A percentile compares a stretch with the other conserved stretches of the same genome.
phyloP scores from a whole-genome alignment of 2,797 vertebrate species.

The Pangasius macronema region DNA sequence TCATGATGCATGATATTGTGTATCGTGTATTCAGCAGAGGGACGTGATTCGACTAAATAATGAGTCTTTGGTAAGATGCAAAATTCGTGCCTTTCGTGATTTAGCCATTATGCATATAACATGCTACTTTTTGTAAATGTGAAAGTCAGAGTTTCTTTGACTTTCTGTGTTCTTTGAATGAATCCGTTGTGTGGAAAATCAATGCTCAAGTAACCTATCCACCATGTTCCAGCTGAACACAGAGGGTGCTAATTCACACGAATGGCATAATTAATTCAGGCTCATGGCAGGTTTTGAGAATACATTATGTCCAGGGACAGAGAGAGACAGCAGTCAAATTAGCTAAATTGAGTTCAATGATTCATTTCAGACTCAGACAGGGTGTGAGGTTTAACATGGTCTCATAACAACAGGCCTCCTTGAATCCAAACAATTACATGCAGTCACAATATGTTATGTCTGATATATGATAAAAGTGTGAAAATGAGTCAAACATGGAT shows the following conservation, averaged over 20 bases:
- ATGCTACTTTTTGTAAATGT: slow-evolving; percentile 6
- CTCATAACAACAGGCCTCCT: slow-evolving; percentile 34
- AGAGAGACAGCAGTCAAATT: slow-evolving; percentile 46
- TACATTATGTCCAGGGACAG: slow-evolving; percentile 53
- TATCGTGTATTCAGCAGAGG: slow-evolving; percentile 1
- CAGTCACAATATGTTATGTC: slow-evolving; percentile 25
- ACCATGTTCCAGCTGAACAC: slow-evolving; percentile 43
- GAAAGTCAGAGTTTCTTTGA: slow-evolving; percentile 17
- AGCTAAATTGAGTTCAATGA: slow-evolving; percentile 51
- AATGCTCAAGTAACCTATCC: slow-evolving; percentile 40
- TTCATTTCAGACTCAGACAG: slow-evolving; percentile 47
- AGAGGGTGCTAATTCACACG: slow-evolving; percentile 52
- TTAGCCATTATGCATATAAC: background rate
- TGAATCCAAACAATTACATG: slow-evolving; percentile 29
- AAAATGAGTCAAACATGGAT: background rate
- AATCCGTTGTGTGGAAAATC: slow-evolving; percentile 45
- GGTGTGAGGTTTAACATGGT: slow-evolving; percentile 23
- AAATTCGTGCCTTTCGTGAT: background rate
- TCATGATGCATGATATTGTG: background rate
- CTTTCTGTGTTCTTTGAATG: slow-evolving; percentile 16
- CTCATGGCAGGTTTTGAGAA: slow-evolving; percentile 54
- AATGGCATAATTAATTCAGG: slow-evolving; percentile 58
- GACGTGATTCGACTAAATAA: slow-evolving; percentile 14
- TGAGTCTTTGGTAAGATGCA: background rate
- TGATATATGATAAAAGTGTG: background rate